These are phyloP conservation scores for Pomacea maculata DNA, from an alignment of 1,140 invertebrate species.

Conservation along the genomic window DNA sequence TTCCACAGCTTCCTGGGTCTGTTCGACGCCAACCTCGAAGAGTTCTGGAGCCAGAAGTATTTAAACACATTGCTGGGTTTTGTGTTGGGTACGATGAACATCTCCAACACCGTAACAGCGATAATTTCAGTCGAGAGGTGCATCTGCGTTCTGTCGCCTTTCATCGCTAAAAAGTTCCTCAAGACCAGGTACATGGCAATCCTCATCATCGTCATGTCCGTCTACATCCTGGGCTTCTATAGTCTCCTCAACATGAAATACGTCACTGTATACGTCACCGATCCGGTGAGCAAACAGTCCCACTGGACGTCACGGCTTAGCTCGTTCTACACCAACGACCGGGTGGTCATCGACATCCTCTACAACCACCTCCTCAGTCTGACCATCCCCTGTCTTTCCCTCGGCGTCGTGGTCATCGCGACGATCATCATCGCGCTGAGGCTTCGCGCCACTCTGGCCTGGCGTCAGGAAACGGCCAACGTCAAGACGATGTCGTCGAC, in stretches of 20 bases:
- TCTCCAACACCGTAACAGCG: conserved; percentile 4
- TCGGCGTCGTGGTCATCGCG: conserved; percentile 6
- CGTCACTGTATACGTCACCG: not conserved
- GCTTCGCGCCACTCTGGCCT: not conserved
- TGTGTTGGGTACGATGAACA: conserved; percentile 9
- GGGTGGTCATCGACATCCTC: conserved; percentile 11
- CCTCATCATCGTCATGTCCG: not conserved
- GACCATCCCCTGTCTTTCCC: conserved; percentile 8
- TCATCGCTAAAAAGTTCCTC: conserved; percentile 7
- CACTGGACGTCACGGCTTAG: conserved; percentile 12
- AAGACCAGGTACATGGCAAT: conserved; percentile 16
- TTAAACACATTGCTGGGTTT: conserved; percentile 2
- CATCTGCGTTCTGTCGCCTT: conserved; percentile 12
- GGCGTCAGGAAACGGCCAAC: not conserved
- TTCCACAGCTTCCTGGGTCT: conserved; percentile 13
- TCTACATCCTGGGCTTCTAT: conserved; percentile 16
- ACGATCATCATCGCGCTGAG: conserved; percentile 3
- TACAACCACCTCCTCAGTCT: conserved; percentile 20
- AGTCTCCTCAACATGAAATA: conserved; percentile 19
- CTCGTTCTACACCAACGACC: conserved; percentile 5
- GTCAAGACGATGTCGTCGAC: too few relatives aligned
- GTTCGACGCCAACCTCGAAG: not conserved
- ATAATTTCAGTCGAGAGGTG: conserved; percentile 18
- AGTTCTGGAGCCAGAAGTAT: conserved; percentile 16
- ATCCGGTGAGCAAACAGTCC: not conserved